A percentile compares a stretch with the other conserved stretches of the same genome.
phyloP scores from a whole-genome alignment of 2,797 vertebrate species.

The Sebastes aleutianus region DNA sequence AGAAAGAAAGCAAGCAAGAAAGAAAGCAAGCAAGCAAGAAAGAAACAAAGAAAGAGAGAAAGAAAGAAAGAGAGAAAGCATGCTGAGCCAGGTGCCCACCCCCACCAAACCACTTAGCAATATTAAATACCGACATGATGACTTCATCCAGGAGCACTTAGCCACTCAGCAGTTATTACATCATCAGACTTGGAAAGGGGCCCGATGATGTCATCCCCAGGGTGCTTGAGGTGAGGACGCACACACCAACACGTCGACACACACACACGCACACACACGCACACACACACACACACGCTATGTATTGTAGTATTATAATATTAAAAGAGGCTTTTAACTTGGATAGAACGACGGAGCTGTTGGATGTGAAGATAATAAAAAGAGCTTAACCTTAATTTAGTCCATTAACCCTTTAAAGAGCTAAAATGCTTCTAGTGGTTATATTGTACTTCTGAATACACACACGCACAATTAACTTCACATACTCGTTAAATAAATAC shows the following conservation, averaged over 20 bases:
- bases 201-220: slow-evolving; percentile 55
- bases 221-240: not conserved
- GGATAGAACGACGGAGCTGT: not conserved
- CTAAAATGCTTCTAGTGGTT: not conserved
- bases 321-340: not conserved
- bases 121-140: slow-evolving; percentile 66
- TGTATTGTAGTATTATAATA: not conserved
- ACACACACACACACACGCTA: not conserved
- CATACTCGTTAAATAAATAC: slow-evolving; percentile 35
- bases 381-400: not conserved
- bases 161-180: slow-evolving; percentile 55
- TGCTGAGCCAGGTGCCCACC: slow-evolving; percentile 35
- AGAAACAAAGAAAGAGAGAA: too few relatives aligned
- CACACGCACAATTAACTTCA: not conserved
- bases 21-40: too few relatives aligned
- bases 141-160: slow-evolving; percentile 64
- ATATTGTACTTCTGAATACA: not conserved
- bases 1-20: too few relatives aligned
- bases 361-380: not conserved
- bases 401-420: not conserved
- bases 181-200: slow-evolving; percentile 48
- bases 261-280: not conserved
- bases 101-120: slow-evolving; percentile 59
- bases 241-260: not conserved
- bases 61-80: not conserved